Conservation (phyloP, 2,113 vertebrate species). For the Microtus pennsylvanicus region DNA sequence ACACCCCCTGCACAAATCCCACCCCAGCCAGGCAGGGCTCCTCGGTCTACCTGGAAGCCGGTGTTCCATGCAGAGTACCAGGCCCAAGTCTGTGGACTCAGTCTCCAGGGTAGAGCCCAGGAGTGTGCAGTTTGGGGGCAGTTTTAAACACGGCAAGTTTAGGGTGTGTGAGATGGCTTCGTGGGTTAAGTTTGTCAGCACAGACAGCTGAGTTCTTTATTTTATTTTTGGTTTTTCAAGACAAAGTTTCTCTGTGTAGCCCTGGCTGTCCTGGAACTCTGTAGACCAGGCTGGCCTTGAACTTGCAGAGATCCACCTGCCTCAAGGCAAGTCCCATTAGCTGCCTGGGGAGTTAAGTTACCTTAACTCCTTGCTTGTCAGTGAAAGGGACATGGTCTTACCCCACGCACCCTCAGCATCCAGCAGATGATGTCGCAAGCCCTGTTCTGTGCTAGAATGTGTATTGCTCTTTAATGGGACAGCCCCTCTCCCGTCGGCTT, state of each 20-base stretch:
- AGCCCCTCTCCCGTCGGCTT: no score
- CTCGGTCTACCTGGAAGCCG: background rate
- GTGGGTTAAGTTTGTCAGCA: background rate
- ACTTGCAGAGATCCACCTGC: background rate
- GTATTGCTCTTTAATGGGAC: background rate
- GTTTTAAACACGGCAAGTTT: background rate
- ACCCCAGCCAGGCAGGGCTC: background rate
- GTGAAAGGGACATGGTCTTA: background rate
- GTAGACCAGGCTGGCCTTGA: background rate
- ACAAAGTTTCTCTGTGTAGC: background rate
- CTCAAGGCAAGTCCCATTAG: background rate
- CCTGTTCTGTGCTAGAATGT: background rate
- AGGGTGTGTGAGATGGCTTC: background rate
- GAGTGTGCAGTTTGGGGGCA: background rate
- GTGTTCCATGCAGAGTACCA: background rate
- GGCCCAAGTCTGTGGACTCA: background rate
- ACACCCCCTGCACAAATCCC: background rate
- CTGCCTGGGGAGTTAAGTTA: background rate
- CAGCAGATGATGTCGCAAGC: no score
- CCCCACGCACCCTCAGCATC: background rate
- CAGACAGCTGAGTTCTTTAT: background rate
- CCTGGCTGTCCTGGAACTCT: background rate
- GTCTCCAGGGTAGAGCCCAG: background rate
- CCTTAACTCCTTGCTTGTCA: background rate
- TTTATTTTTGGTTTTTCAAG: background rate